phyloP scores from a whole-genome alignment of 2,888 invertebrate genomes.

The Biston betularia region DNA sequence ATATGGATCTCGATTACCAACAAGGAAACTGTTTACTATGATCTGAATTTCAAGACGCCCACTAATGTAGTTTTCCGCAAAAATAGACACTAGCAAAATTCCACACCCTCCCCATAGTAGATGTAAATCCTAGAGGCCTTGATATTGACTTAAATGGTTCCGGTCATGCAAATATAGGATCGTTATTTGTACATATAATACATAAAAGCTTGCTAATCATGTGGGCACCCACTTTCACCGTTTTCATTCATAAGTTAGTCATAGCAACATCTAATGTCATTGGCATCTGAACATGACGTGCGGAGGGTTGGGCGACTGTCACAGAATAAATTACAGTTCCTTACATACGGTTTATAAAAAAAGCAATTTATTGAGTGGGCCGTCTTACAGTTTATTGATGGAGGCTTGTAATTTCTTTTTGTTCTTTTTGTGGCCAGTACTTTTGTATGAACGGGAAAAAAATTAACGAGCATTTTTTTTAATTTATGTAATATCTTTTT shows the following conservation, averaged over 20 bases:
- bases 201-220: conserved; percentile 60
- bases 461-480: background rate
- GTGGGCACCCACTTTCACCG: conserved; percentile 63
- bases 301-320: conserved; percentile 24
- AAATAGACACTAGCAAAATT: too few species aligned
- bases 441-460: conserved; percentile 7
- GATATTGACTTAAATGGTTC: conserved; percentile 10
- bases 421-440: background rate
- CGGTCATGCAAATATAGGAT: conserved; percentile 24
- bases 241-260: conserved; percentile 64
- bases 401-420: conserved; percentile 9
- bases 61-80: too few species aligned
- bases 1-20: too few species aligned
- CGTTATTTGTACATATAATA: conserved; percentile 42
- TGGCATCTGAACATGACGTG: conserved; percentile 48
- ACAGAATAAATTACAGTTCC: background rate
- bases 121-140: background rate
- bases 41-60: too few species aligned
- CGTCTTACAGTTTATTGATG: conserved; percentile 29
- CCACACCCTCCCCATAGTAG: too few species aligned
- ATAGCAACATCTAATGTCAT: conserved; percentile 45
- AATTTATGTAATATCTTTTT: background rate
- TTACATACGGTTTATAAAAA: conserved; percentile 1
- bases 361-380: conserved; percentile 48
- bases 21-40: too few species aligned